Evolutionary conservation across 2,113 vertebrate species (phyloP), one percentile per base, ranked within the genome.

Genomic region (Trichechus manatus): DNA sequence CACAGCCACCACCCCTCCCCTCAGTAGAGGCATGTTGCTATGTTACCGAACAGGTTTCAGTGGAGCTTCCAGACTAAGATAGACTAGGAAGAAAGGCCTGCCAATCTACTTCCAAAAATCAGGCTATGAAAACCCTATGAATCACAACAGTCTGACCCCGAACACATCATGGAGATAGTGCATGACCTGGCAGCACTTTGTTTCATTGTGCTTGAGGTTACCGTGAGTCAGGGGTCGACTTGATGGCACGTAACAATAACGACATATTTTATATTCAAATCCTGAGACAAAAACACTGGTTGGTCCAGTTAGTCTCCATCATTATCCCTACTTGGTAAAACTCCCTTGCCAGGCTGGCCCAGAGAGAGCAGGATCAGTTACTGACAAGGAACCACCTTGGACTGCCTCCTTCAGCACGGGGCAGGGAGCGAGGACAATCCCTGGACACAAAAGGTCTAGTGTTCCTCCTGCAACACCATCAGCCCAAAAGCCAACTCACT

Each of bases 321-420:
- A 2, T 83, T 74, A 44, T 72, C 11, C 22, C 3, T 61, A 81
- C 9, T 64, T n/a, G 63, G 42, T 53, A 33, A 75, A 63, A 68
- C 47, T 25, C 59, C 53, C 74, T 80, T 61, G 72, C 72, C 27
- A 1, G 2, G 3, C 15, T 31, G 25, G 17, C 42, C 82, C 15
- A 19, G 1, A 0, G 47, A 89, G 6, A 82, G 59, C 6, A 29
- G 2, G 25, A 23, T 78, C 17, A 1, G 17, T 1, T 0, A 70
- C 1, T 33, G 13, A 29, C 63, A 13, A 29, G 14, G 53, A 84
- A 22, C 10, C 10, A 5, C 84, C 7, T 2, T 1, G 19, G 29
- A n/a, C 66, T 77, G 36, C 27, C 56, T 82, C 7, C 5, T 3
- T 7, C 9, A 1, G 19, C 36, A 2, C 0, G 1, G 4, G 3